Conservation (phyloP, 2,797 vertebrate species). For the Orientallactaga sibirica region DNA sequence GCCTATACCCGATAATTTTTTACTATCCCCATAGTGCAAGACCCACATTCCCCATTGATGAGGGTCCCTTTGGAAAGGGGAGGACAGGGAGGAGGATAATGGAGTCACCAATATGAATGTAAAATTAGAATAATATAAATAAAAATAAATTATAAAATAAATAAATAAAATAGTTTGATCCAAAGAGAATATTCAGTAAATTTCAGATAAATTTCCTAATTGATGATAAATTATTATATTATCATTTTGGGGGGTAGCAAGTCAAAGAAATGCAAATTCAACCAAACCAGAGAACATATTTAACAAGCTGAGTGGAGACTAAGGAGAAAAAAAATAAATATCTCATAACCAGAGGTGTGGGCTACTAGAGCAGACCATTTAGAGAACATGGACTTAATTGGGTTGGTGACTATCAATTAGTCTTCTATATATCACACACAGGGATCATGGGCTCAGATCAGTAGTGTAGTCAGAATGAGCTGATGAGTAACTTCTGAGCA, state of each 20-base stretch:
- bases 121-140: no score
- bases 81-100: no score
- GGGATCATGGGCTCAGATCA: background rate
- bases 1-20: no score
- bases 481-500: background rate
- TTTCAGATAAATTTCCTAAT: background rate
- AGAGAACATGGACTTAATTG: background rate
- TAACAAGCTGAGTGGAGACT: background rate
- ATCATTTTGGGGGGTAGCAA: background rate
- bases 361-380: background rate
- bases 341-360: background rate
- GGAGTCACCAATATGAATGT: no score
- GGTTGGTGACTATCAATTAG: no score
- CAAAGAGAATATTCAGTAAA: background rate
- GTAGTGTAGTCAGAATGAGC: accelerated
- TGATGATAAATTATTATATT: background rate
- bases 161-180: background rate
- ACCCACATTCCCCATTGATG: no score
- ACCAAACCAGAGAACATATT: background rate
- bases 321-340: background rate
- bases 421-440: background rate
- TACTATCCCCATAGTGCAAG: no score
- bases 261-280: background rate
- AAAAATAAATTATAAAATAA: no score
- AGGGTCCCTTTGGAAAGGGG: no score